phyloP scores from a whole-genome alignment of 2,797 vertebrate species.

The Pyrocephalus nanus region DNA sequence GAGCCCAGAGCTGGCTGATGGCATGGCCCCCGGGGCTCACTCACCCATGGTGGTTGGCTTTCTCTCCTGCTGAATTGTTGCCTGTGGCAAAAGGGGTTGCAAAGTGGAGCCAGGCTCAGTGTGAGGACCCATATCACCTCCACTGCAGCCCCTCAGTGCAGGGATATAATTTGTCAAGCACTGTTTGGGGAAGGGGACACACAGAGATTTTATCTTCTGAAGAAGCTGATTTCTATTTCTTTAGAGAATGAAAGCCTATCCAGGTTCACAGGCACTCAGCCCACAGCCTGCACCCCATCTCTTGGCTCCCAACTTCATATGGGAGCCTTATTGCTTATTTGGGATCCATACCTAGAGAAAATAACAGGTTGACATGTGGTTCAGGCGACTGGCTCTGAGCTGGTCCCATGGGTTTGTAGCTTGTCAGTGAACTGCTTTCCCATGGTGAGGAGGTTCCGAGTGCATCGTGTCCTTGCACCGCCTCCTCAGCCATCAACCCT shows the following conservation, averaged over 20 bases:
- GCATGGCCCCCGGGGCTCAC: fast-evolving
- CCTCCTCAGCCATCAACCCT: not conserved
- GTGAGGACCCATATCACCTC: not conserved
- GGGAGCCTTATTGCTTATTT: not conserved
- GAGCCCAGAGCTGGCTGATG: not conserved
- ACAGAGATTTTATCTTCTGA: not conserved
- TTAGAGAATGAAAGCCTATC: not conserved
- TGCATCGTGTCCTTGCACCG: not conserved
- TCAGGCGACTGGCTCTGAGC: not conserved
- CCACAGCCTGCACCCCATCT: not conserved
- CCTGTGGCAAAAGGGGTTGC: not conserved
- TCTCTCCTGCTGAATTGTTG: not conserved
- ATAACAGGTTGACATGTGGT: not conserved
- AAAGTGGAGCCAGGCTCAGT: not conserved
- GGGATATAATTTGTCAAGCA: not conserved
- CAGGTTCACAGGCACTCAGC: not conserved
- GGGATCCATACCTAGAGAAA: fast-evolving
- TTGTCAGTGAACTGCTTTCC: not conserved
- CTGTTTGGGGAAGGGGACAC: not conserved
- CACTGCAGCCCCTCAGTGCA: not conserved
- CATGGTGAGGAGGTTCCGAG: not conserved
- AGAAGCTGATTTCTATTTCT: not conserved
- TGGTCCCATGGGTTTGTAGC: not conserved
- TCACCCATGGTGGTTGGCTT: not conserved
- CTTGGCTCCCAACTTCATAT: not conserved